Base-by-base conservation (phyloP, 2,888 invertebrate genomes). In the Atethmia centrago region DNA sequence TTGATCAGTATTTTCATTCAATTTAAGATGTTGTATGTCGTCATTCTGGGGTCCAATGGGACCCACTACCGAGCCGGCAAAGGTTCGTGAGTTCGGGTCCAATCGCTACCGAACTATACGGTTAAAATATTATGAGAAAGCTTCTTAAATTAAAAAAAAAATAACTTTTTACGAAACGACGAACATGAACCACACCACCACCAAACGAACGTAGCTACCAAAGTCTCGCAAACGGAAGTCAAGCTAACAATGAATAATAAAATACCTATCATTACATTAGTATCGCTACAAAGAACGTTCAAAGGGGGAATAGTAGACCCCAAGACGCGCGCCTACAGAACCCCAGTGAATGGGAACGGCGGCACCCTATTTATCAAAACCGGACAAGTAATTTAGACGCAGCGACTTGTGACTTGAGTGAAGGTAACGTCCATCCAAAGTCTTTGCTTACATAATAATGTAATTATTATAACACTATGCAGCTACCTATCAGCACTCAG, bases 301-400 rank as follows among this genome's bases (percentile, higher is more conserved):
- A 55, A 79, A 75, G 47, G 53, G 73, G 73, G 53, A 55, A 55
- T 51, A 47, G 45, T 47, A 47, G 25, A 62, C 25, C 8, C 51
- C 49, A 78, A 55, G 71, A 67, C 47, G 14, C n/a, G 56, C 16
- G 36, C 21, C 14, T 36, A 66, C 10, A 12, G 62, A 51, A 51
- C 53, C 58, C 56, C 58, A 53, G 28, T 63, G 56, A 70, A 63
- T 31, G 21, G 49, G 25, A 40, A 14, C n/a, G 36, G 8, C n/a
- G 36, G 8, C 68, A 65, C 82, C 79, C 58, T 49, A 53, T 69
- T 45, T 67, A 65, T 79, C 19, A 45, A 55, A 83, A 67, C 66
- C 58, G 62, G 66, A 59, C 45, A 49, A 55, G 79, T 67, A 70
- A 71, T 78, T 79, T 78, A 42, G 62, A 78, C 21, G 66, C 53